A percentile compares a stretch with the other conserved stretches of the same genome.
phyloP scores from a whole-genome alignment of 2,888 invertebrate genomes.

The Clistopyga incitator region DNA sequence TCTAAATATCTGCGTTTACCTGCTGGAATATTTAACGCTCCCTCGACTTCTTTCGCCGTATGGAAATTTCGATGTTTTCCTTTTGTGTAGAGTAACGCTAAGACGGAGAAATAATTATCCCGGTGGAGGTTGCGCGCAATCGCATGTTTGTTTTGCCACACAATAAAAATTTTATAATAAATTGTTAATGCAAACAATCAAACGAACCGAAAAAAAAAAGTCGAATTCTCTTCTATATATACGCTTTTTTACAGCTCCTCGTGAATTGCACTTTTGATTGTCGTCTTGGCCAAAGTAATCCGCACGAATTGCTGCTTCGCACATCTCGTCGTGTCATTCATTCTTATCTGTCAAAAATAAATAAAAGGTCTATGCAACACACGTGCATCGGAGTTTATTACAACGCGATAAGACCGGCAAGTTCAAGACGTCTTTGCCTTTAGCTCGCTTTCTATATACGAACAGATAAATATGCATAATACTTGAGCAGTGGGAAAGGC shows the following conservation, averaged over 20 bases:
- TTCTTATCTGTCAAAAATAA: neutral
- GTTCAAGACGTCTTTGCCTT: constrained; percentile 1
- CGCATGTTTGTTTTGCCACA: neutral
- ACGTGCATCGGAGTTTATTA: constrained; percentile 23
- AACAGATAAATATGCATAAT: constrained; percentile 49
- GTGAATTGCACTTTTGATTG: neutral
- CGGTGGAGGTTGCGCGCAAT: neutral
- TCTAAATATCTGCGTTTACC: constrained; percentile 62
- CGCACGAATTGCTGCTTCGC: neutral
- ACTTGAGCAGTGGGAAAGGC: constrained; percentile 47
- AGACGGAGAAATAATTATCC: constrained; percentile 21
- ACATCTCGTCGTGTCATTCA: neutral
- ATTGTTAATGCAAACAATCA: too few relatives aligned
- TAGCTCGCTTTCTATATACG: constrained; percentile 1
- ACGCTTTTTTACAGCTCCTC: too few relatives aligned
- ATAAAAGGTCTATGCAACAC: constrained; percentile 19
- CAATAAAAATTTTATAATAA: neutral
- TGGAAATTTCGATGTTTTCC: constrained; percentile 55
- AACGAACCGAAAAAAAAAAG: too few relatives aligned
- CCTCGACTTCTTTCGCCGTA: constrained; percentile 14
- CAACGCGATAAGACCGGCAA: constrained; percentile 23
- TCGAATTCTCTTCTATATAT: too few relatives aligned
- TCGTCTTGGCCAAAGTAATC: neutral
- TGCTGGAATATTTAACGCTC: constrained; percentile 58
- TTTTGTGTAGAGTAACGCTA: neutral